phyloP scores from a whole-genome alignment of 1,140 invertebrate species.

The Eriosoma lanigerum region DNA sequence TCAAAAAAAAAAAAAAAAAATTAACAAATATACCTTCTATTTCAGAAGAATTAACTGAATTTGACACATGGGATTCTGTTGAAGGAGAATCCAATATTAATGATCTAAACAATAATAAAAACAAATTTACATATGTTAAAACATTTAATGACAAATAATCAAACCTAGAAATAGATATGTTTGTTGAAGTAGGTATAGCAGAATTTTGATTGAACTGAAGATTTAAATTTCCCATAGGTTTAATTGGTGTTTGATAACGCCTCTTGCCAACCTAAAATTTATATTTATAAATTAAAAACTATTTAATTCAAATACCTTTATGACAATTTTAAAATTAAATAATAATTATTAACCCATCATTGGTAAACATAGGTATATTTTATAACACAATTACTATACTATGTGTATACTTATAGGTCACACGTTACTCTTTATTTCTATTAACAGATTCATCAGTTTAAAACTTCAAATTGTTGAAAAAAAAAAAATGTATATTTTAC shows the following conservation, averaged over 20 bases:
- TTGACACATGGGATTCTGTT: conserved; percentile 40
- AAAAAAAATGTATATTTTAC: too few relatives aligned
- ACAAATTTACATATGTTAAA: neutral
- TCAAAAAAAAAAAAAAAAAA: neutral
- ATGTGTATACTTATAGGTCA: too few relatives aligned
- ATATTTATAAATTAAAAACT: neutral
- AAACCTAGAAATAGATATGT: conserved; percentile 19
- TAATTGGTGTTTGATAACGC: conserved; percentile 11
- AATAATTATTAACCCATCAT: too few relatives aligned
- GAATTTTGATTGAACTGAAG: conserved; percentile 33
- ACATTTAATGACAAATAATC: neutral
- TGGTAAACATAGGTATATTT: too few relatives aligned
- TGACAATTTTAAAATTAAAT: too few relatives aligned
- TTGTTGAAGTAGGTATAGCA: conserved; percentile 3
- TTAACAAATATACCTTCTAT: conserved; percentile 33
- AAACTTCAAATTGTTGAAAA: too few relatives aligned
- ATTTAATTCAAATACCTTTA: neutral
- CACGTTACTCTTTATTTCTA: too few relatives aligned
- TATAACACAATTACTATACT: too few relatives aligned
- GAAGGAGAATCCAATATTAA: conserved; percentile 36
- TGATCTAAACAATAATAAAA: neutral
- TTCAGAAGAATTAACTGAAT: conserved; percentile 47
- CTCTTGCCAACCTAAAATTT: conserved; percentile 47
- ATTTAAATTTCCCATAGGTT: conserved; percentile 21
- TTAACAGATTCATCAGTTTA: too few relatives aligned